Evolutionary conservation across 2,888 invertebrate species (phyloP).

Genomic region (Deilephila elpenor): DNA sequence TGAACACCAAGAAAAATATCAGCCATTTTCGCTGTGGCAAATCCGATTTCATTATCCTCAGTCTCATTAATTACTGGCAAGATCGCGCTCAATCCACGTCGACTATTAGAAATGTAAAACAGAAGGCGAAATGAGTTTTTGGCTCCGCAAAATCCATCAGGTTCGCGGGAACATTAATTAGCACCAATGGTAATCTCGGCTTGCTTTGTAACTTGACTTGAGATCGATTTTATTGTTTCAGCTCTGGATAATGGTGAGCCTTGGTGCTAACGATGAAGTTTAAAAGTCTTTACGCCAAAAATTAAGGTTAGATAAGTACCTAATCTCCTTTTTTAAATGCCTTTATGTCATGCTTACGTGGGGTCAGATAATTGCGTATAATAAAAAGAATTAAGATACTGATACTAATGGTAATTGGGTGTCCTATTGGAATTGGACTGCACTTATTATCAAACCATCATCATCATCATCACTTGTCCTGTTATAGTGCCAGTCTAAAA

Average conservation of each 20-base stretch:
- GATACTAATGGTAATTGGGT: too few relatives aligned
- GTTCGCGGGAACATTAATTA: conserved; percentile 57
- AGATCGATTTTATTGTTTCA: conserved; percentile 33
- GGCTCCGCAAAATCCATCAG: conserved; percentile 57
- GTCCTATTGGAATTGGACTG: too few relatives aligned
- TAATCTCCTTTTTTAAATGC: too few relatives aligned
- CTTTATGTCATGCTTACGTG: too few relatives aligned
- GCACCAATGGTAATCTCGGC: conserved; percentile 48
- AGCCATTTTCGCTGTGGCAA: conserved; percentile 38
- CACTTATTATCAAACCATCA: too few relatives aligned
- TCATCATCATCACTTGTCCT: too few relatives aligned
- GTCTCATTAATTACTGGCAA: conserved; percentile 68
- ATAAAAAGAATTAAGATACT: too few relatives aligned
- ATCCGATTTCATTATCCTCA: conserved; percentile 65
- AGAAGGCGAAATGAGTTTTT: conserved; percentile 70
- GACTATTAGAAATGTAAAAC: conserved; percentile 75
- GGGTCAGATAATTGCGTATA: too few relatives aligned
- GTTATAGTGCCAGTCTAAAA: too few relatives aligned
- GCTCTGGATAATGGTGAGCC: neutral
- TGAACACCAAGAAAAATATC: conserved; percentile 23
- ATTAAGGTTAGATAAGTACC: too few relatives aligned
- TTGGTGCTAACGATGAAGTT: neutral
- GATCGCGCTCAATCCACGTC: conserved; percentile 57
- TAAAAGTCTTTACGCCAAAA: conserved; percentile 20
- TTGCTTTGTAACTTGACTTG: conserved; percentile 45